Evolutionary conservation across 2,113 vertebrate genomes (phyloP).

Genomic region (Benitochromis conjunctus): DNA sequence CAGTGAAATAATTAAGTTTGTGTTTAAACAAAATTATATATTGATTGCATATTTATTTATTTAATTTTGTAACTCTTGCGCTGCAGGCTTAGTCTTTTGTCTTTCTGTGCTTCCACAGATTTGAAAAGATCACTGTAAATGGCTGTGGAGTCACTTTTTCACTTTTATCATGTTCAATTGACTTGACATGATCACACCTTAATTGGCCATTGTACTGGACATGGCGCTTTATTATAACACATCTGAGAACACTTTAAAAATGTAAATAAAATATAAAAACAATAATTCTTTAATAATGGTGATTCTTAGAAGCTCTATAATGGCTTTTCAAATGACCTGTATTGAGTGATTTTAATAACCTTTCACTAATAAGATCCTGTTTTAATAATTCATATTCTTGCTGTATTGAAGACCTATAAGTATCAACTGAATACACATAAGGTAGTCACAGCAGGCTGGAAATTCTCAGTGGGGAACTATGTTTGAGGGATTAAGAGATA

Average conservation of each 20-base stretch:
- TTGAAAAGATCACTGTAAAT: background rate
- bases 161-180: background rate
- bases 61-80: fast-evolving
- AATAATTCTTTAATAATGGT: background rate
- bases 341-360: background rate
- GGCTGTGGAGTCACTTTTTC: background rate
- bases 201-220: background rate
- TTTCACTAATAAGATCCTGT: background rate
- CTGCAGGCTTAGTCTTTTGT: background rate
- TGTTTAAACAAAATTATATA: background rate
- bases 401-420: background rate
- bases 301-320: background rate
- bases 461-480: background rate
- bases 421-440: background rate
- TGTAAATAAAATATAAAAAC: background rate
- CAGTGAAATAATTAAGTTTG: background rate
- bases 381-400: background rate
- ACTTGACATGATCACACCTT: background rate
- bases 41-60: background rate
- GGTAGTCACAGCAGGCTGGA: background rate
- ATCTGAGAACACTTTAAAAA: background rate
- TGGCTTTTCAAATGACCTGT: background rate
- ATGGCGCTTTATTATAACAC: background rate
- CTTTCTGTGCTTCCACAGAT: background rate
- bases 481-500: background rate